Evolutionary conservation across 2,113 vertebrate species (phyloP).

Genomic region (Mellivora capensis): DNA sequence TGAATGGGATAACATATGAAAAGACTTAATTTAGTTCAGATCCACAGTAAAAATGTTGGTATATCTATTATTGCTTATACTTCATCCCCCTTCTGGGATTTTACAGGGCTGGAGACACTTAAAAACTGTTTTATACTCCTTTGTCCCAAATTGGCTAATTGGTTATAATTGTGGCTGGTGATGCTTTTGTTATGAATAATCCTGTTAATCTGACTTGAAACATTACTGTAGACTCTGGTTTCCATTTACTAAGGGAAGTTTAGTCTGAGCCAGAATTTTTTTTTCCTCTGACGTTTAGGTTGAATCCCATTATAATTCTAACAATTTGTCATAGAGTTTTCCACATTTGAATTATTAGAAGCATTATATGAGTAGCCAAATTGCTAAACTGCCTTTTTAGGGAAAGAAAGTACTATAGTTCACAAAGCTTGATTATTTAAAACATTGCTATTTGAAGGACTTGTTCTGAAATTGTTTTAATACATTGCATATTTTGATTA

Average conservation of each 20-base stretch:
- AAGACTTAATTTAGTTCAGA: not conserved
- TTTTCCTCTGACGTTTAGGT: not conserved
- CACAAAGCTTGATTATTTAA: conserved; percentile 29
- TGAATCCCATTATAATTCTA: conserved; percentile 24
- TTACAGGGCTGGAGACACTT: not conserved
- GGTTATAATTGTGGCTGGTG: not conserved
- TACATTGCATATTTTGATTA: not conserved
- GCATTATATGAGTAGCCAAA: not conserved
- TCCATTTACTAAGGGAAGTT: conserved; percentile 46
- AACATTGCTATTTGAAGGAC: not conserved
- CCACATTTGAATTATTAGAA: not conserved
- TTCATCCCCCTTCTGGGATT: not conserved
- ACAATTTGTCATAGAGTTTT: not conserved
- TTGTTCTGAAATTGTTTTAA: conserved; percentile 25
- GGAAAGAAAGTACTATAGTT: not conserved
- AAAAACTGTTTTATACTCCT: not conserved
- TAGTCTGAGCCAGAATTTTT: not conserved
- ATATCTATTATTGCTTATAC: not conserved
- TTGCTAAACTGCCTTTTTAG: not conserved
- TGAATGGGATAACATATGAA: not conserved
- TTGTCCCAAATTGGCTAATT: not conserved
- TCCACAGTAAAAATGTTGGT: not conserved
- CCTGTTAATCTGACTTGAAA: conserved; percentile 25
- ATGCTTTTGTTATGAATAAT: conserved; percentile 50
- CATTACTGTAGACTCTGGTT: conserved; percentile 20